A percentile compares a stretch with the other conserved stretches of the same genome.
Evolutionary conservation across 2,888 invertebrate genomes (phyloP).

Genomic region (Brassicogethes aeneus): DNA sequence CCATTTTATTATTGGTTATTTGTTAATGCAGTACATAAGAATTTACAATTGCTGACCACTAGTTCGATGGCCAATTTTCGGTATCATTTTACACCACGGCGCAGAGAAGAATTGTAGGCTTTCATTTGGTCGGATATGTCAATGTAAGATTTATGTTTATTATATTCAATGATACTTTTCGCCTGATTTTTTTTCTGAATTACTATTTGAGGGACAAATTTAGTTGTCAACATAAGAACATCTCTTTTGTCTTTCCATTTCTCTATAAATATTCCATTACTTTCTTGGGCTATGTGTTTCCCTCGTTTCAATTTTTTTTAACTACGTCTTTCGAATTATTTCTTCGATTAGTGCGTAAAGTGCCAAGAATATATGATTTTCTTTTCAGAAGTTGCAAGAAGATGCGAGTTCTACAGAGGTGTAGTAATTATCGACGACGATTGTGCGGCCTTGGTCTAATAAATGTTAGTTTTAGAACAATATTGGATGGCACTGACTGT

Average conservation of each 20-base stretch:
- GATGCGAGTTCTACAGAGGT: no score
- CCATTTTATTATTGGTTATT: conserved; percentile 15
- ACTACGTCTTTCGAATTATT: no score
- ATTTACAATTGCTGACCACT: conserved; percentile 18
- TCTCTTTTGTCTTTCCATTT: conserved; percentile 29
- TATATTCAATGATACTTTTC: conserved; percentile 21
- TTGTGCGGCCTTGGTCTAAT: no score
- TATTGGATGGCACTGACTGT: no score
- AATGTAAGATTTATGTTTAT: conserved; percentile 22
- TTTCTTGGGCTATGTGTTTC: no score
- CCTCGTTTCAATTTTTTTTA: no score
- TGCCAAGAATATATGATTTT: no score
- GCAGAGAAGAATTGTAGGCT: conserved; percentile 18
- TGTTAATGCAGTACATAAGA: conserved; percentile 15
- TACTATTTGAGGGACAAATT: conserved; percentile 18
- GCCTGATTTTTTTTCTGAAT: conserved; percentile 17
- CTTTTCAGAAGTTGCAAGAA: no score
- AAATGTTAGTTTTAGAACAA: no score
- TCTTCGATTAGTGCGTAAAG: no score
- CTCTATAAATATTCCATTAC: no score
- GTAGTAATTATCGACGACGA: no score
- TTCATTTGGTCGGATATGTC: conserved; percentile 26
- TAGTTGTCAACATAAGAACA: conserved; percentile 24
- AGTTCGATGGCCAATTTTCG: conserved; percentile 23
- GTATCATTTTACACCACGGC: conserved; percentile 25